A percentile compares a stretch with the other conserved stretches of the same genome.
These are phyloP conservation scores for Mirza zaza DNA, from an alignment of 2,113 vertebrate species.

Conservation along the genomic window DNA sequence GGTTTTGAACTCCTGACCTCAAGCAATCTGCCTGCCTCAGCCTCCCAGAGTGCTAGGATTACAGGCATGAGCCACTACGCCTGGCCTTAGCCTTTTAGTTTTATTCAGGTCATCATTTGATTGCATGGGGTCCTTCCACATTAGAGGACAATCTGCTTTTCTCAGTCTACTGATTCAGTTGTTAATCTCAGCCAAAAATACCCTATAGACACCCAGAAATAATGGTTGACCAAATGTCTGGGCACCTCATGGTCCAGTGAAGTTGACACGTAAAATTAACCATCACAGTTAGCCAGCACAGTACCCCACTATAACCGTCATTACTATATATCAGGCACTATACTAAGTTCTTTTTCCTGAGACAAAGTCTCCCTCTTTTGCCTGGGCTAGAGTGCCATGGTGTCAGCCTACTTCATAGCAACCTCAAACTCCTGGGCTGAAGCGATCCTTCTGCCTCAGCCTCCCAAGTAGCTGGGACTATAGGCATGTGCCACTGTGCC, in stretches of 20 bases:
- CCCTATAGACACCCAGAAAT: not conserved
- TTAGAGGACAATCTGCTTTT: not conserved
- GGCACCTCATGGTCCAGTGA: not conserved
- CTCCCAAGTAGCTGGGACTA: too few relatives aligned
- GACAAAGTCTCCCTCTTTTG: too few relatives aligned
- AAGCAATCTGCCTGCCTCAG: accelerated
- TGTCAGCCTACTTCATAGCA: too few relatives aligned
- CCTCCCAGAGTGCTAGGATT: too few relatives aligned
- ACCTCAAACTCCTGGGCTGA: too few relatives aligned
- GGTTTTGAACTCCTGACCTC: too few relatives aligned
- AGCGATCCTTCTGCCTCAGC: too few relatives aligned
- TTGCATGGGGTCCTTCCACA: not conserved
- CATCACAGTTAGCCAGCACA: not conserved
- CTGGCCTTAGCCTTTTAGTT: not conserved
- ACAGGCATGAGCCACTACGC: too few relatives aligned
- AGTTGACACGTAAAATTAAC: not conserved
- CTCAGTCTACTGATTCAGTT: not conserved
- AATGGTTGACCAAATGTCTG: not conserved
- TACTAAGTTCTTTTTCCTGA: not conserved
- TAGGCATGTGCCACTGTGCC: too few relatives aligned
- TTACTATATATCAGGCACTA: not conserved
- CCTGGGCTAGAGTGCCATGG: too few relatives aligned
- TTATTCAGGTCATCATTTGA: not conserved
- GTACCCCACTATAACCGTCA: not conserved
- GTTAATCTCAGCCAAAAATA: not conserved